A percentile compares a stretch with the other conserved stretches of the same genome.
phyloP scores from a whole-genome alignment of 2,888 invertebrate species.

The Venusia cambrica region DNA sequence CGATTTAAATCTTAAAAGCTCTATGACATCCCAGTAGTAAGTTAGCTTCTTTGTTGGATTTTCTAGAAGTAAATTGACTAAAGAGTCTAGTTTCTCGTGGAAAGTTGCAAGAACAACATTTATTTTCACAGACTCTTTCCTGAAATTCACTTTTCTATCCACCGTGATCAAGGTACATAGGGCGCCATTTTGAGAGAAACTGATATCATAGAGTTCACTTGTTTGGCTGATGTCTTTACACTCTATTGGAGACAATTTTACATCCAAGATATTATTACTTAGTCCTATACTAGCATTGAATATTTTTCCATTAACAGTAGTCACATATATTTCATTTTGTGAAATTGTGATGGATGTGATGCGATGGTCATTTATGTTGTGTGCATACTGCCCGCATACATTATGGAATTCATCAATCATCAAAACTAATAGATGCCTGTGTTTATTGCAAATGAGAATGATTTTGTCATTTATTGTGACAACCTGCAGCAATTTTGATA shows the following conservation, averaged over 20 bases:
- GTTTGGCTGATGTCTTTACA: slow-evolving; percentile 43
- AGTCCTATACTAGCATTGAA: slow-evolving; percentile 44
- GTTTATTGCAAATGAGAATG: slow-evolving; percentile 53
- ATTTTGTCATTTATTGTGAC: slow-evolving; percentile 37
- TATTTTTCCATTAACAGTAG: slow-evolving; percentile 51
- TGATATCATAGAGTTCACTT: slow-evolving; percentile 46
- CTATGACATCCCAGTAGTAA: slow-evolving; percentile 57
- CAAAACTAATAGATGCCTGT: slow-evolving; percentile 57
- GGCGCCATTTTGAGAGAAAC: slow-evolving; percentile 46
- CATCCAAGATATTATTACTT: slow-evolving; percentile 6
- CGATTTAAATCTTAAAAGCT: slow-evolving; percentile 51
- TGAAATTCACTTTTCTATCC: slow-evolving; percentile 46
- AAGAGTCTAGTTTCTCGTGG: slow-evolving; percentile 34
- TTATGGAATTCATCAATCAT: slow-evolving; percentile 44
- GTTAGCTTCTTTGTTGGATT: slow-evolving; percentile 52
- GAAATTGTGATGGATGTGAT: slow-evolving; percentile 47
- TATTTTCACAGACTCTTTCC: slow-evolving; percentile 48
- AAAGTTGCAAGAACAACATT: slow-evolving; percentile 46
- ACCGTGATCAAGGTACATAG: slow-evolving; percentile 44
- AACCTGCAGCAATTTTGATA: slow-evolving; percentile 40
- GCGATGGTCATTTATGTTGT: slow-evolving; percentile 58
- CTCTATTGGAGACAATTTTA: slow-evolving; percentile 27
- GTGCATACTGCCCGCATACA: slow-evolving; percentile 43
- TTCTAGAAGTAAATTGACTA: slow-evolving; percentile 40
- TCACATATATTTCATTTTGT: slow-evolving; percentile 38